Conservation (phyloP, 2,888 invertebrate genomes). For the Drosophila mimica region DNA sequence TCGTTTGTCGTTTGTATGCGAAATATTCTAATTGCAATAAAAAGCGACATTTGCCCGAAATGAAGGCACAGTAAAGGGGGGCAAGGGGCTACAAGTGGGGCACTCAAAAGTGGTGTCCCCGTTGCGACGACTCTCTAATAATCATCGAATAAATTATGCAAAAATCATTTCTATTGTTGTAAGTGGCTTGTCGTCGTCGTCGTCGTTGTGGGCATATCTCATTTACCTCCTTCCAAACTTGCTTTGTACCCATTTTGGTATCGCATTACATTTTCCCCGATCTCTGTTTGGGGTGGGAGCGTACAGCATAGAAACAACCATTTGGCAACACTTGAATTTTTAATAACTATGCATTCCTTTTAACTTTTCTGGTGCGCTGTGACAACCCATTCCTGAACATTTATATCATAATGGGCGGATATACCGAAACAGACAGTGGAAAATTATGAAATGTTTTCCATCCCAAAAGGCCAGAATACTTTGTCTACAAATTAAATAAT, state of each 20-base stretch:
- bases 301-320: conserved; percentile 32
- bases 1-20: conserved; percentile 32
- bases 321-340: conserved; percentile 81
- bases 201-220: conserved; percentile 25
- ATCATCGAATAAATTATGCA: conserved; percentile 85
- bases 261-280: conserved; percentile 67
- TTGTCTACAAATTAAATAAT: not conserved
- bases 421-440: not conserved
- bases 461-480: not conserved
- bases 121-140: conserved; percentile 76
- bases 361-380: conserved; percentile 6
- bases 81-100: conserved; percentile 27
- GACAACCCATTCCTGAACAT: conserved; percentile 3
- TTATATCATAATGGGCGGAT: not conserved
- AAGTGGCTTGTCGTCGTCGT: conserved; percentile 70
- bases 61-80: not conserved
- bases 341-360: conserved; percentile 71
- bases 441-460: not conserved
- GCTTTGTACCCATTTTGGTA: conserved; percentile 49
- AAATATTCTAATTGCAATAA: conserved; percentile 81
- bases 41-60: conserved; percentile 65
- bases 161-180: conserved; percentile 82
- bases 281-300: conserved; percentile 12
- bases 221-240: conserved; percentile 30
- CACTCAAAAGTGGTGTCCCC: conserved; percentile 51